Evolutionary conservation across 1,140 invertebrate species (phyloP).

Genomic region (Anastrepha ludens): DNA sequence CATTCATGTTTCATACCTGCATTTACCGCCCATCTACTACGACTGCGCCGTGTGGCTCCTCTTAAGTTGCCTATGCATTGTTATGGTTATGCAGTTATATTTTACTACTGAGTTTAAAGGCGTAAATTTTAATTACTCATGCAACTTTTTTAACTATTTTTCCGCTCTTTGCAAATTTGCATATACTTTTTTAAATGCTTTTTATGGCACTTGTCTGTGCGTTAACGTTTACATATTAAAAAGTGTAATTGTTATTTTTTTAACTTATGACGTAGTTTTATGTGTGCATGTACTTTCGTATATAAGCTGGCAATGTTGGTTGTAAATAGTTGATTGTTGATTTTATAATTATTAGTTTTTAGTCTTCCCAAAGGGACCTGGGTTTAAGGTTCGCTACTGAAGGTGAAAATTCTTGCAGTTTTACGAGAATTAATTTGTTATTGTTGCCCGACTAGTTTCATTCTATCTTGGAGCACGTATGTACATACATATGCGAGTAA

Average conservation of each 20-base stretch:
- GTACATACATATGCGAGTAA: too few species aligned
- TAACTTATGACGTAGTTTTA: background rate
- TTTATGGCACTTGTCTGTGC: background rate
- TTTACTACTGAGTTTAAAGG: background rate
- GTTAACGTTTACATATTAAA: conserved; percentile 17
- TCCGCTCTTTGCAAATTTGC: conserved; percentile 6
- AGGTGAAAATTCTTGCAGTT: background rate
- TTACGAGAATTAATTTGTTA: background rate
- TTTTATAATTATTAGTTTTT: conserved; percentile 22
- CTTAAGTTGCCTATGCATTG: background rate
- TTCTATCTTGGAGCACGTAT: background rate
- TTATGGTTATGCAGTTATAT: background rate
- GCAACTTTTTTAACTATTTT: background rate
- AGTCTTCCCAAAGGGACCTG: background rate
- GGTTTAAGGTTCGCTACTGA: conserved; percentile 39
- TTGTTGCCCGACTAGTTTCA: background rate
- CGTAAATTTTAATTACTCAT: background rate
- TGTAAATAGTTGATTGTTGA: background rate
- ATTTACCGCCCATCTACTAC: too few species aligned
- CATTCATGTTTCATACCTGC: too few species aligned
- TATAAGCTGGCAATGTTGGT: too few species aligned
- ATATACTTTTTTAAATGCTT: conserved; percentile 19
- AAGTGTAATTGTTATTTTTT: background rate
- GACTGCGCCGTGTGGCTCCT: too few species aligned
- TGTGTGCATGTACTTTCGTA: too few species aligned